phyloP scores from a whole-genome alignment of 2,797 vertebrate species.

The Cryptoblepharus egeriae region DNA sequence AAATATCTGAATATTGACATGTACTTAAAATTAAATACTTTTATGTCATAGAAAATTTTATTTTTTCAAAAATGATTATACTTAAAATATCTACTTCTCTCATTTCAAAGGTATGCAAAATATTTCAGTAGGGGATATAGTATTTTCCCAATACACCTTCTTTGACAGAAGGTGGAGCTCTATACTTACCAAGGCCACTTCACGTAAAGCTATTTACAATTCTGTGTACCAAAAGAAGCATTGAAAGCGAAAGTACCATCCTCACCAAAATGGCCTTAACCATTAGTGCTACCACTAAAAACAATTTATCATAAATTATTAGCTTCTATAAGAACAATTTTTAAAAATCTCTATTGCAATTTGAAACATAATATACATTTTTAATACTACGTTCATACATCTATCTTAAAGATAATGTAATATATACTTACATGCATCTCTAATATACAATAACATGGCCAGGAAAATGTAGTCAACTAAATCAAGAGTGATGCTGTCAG shows the following conservation, averaged over 20 bases:
- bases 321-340: constrained; percentile 30
- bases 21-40: not conserved
- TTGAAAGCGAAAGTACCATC: constrained; percentile 52
- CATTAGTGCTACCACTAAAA: constrained; percentile 35
- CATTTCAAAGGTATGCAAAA: constrained; percentile 36
- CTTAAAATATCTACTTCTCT: constrained; percentile 39
- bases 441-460: constrained; percentile 97
- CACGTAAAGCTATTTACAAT: constrained; percentile 48
- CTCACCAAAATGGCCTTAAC: constrained; percentile 59
- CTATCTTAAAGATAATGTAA: constrained; percentile 42
- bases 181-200: constrained; percentile 68
- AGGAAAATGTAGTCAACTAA: constrained; percentile 97
- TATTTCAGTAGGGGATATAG: constrained; percentile 19
- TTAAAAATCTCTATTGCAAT: constrained; percentile 9
- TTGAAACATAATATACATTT: not conserved
- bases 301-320: constrained; percentile 45
- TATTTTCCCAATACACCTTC: constrained; percentile 55
- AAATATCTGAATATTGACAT: not conserved
- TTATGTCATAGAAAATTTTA: constrained; percentile 19
- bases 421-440: constrained; percentile 90
- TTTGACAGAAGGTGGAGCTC: constrained; percentile 82
- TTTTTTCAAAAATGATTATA: constrained; percentile 2
- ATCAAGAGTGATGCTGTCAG: constrained; percentile 92
- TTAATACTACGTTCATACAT: not conserved
- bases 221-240: constrained; percentile 38